phyloP scores from a whole-genome alignment of 1,140 invertebrate genomes.

The Chelonus insularis region DNA sequence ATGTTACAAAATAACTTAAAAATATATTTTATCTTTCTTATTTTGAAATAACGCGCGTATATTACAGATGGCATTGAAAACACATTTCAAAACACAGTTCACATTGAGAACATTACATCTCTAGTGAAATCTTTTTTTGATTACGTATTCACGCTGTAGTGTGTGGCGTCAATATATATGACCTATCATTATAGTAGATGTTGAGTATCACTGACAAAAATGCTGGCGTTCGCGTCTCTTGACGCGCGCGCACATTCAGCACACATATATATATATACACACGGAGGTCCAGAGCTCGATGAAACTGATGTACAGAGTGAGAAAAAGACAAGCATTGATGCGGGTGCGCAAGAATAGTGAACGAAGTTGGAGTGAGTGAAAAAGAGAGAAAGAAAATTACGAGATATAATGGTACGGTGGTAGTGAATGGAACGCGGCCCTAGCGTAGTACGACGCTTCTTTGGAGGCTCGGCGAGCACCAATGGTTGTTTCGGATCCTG shows the following conservation, averaged over 20 bases:
- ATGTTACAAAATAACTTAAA: too few species aligned
- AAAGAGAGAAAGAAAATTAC: too few species aligned
- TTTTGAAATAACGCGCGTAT: too few species aligned
- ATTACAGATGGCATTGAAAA: neutral
- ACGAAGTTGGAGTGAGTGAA: too few species aligned
- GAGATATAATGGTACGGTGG: conserved; percentile 6
- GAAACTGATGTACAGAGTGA: too few species aligned
- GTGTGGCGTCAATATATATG: too few species aligned
- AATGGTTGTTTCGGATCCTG: conserved; percentile 4
- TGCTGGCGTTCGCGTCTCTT: conserved; percentile 5
- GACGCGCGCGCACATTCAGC: neutral
- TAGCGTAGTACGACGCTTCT: conserved; percentile 24
- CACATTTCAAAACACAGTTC: neutral
- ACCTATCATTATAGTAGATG: neutral
- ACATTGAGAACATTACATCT: too few species aligned
- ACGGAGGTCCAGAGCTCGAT: too few species aligned
- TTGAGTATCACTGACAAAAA: conserved; percentile 6
- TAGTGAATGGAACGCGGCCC: conserved; percentile 26
- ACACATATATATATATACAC: neutral
- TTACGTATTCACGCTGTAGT: neutral
- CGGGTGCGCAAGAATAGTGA: too few species aligned
- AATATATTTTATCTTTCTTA: too few species aligned
- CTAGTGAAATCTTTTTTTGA: too few species aligned
- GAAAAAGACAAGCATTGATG: too few species aligned
- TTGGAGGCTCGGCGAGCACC: conserved; percentile 14